Conservation (phyloP, 2,888 invertebrate species). For the Stenoptilia bipunctidactyla region DNA sequence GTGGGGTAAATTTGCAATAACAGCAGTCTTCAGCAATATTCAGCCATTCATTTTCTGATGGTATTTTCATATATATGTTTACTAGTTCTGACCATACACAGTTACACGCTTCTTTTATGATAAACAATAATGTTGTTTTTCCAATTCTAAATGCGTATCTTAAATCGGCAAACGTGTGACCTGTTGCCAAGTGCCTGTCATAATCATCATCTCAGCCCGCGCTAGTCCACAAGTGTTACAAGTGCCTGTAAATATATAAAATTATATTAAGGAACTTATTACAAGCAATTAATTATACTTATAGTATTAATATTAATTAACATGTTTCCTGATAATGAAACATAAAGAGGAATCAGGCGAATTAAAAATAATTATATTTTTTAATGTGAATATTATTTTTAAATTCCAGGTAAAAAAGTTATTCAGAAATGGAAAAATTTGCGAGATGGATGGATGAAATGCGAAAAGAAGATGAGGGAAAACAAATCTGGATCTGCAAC, state of each 20-base stretch:
- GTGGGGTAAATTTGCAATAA: slow-evolving; percentile 13
- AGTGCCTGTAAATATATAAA: too few relatives aligned
- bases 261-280: too few relatives aligned
- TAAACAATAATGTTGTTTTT: slow-evolving; percentile 8
- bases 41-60: slow-evolving; percentile 4
- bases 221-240: background rate
- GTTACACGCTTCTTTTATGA: slow-evolving; percentile 8
- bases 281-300: slow-evolving; percentile 7
- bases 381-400: slow-evolving; percentile 5
- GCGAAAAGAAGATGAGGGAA: slow-evolving; percentile 10
- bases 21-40: slow-evolving; percentile 6
- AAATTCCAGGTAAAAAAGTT: slow-evolving; percentile 4
- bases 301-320: too few relatives aligned
- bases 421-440: slow-evolving; percentile 9
- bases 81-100: slow-evolving; percentile 8
- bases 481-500: slow-evolving; percentile 10
- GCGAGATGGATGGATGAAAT: slow-evolving; percentile 12
- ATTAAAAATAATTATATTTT: too few relatives aligned
- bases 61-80: slow-evolving; percentile 7
- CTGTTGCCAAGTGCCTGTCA: slow-evolving; percentile 9
- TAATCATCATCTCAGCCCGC: too few relatives aligned
- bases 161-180: slow-evolving; percentile 6
- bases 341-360: too few relatives aligned
- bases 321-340: too few relatives aligned
- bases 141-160: slow-evolving; percentile 9